These are phyloP conservation scores for Cladopsammia gracilis DNA, from an alignment of 64 coral and sea anemone species.

Conservation along the genomic window DNA sequence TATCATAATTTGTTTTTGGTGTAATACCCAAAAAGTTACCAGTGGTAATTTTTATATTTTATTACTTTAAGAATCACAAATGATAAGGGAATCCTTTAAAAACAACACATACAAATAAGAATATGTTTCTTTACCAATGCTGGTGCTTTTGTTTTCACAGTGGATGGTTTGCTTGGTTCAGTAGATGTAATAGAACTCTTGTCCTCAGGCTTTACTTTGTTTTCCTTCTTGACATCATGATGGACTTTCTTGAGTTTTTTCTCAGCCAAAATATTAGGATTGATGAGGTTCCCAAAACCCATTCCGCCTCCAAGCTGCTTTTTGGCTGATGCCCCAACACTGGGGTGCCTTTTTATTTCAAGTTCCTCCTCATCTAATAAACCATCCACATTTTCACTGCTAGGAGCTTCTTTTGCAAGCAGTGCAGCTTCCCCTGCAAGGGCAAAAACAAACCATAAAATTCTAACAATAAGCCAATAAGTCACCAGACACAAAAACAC, in stretches of 20 bases:
- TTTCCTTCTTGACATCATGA: constrained; percentile 47
- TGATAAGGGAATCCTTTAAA: too few relatives aligned
- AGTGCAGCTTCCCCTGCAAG: not conserved
- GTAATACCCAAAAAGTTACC: too few relatives aligned
- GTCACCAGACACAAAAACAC: too few relatives aligned
- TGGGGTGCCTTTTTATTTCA: constrained; percentile 35
- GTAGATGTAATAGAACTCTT: not conserved
- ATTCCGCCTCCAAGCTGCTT: constrained; percentile 67
- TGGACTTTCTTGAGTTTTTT: constrained; percentile 79
- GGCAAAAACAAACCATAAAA: not conserved
- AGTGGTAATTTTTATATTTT: too few relatives aligned
- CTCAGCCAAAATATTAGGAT: constrained; percentile 67
- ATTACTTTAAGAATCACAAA: too few relatives aligned
- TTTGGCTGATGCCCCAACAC: constrained; percentile 51
- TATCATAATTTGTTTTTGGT: too few relatives aligned
- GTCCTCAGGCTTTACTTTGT: constrained; percentile 64
- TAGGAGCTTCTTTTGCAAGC: not conserved
- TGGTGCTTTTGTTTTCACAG: constrained; percentile 12
- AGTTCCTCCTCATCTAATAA: constrained; percentile 19
- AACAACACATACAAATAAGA: not conserved
- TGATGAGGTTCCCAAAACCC: constrained; percentile 82
- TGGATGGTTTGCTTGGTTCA: not conserved
- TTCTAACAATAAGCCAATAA: not conserved
- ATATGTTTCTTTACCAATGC: not conserved
- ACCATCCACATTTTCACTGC: not conserved